Base-by-base conservation (phyloP, 1,140 invertebrate genomes). In the Drosophila kikkawai region DNA sequence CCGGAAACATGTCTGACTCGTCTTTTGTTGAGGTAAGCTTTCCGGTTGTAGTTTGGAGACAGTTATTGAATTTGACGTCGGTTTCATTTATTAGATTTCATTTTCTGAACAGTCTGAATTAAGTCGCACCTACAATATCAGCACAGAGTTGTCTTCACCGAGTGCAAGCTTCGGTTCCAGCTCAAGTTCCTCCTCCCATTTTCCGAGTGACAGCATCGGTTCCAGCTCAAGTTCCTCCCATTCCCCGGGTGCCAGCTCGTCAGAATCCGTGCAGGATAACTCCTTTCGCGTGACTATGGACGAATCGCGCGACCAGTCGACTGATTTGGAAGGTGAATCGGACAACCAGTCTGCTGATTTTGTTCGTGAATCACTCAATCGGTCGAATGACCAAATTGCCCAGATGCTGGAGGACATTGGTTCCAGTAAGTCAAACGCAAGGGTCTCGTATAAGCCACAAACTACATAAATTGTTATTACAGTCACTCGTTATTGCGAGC, bases 401-500 rank as follows among this genome's bases (percentile, higher is more conserved):
- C 51, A 36, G 7, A 41, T 73, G 66, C 53, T 73, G 29, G 57
- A 32, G 6, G 79, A 82, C 3, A 48, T 82, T 11, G 61, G 48
- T 1, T 45, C 47, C 34, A 59, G 80, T 82, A 50, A 7, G 80
- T 79, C n/a, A 6, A 32, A 39, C 4, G 1, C 8, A n/a, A 29
- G 2, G 13, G 59, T 22, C 1, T 6, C 6, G 11, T 15, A 13
- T 9, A 32, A 15, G 3, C 17, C 11, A 44, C 8, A 26, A 11
- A 12, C 13, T n/a, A 8, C 7, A 41, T 11, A 47, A 9, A 36
- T 26, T 58, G 1, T 4, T 41, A 22, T 34, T 63, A 15, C 7
- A 79, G 76, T 80, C 8, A 59, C 39, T 7, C 75, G 47, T 12
- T 71, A 51, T 17, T 79, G 75, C 22, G 53, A 63, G 11, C 12